A percentile compares a stretch with the other conserved stretches of the same genome.
Evolutionary conservation across 2,888 invertebrate genomes (phyloP).

Genomic region (Nomada ruficornis): DNA sequence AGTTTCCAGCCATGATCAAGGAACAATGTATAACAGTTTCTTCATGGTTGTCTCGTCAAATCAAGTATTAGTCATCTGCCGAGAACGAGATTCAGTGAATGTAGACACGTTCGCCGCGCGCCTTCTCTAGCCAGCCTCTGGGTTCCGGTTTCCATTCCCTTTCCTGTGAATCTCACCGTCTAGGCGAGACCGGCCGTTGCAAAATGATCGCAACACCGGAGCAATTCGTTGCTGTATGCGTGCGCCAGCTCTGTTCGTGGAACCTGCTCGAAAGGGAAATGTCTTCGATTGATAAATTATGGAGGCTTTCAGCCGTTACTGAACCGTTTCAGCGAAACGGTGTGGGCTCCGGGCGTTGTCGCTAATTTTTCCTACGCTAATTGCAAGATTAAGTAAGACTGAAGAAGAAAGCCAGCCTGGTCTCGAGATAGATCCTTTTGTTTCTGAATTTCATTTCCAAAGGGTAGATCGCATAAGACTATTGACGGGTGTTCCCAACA

Average conservation of each 20-base stretch:
- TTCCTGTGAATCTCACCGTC: slow-evolving; percentile 55
- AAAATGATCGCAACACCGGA: slow-evolving; percentile 42
- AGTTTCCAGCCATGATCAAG: slow-evolving; percentile 73
- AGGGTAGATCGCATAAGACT: neutral
- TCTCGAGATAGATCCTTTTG: neutral
- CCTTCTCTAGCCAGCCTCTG: slow-evolving; percentile 44
- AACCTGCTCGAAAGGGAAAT: slow-evolving; percentile 19
- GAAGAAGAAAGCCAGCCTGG: neutral
- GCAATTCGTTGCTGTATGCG: slow-evolving; percentile 6
- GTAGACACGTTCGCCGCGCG: slow-evolving; percentile 29
- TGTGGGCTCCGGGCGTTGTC: neutral
- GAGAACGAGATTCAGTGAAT: slow-evolving; percentile 66
- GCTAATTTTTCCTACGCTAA: neutral
- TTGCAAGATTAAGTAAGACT: neutral
- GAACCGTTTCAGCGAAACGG: neutral
- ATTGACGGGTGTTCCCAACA: neutral
- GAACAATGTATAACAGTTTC: slow-evolving; percentile 82
- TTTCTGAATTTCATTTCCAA: neutral
- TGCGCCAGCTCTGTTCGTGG: slow-evolving; percentile 1
- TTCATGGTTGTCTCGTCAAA: slow-evolving; percentile 80
- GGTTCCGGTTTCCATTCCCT: slow-evolving; percentile 63
- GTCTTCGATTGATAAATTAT: slow-evolving; percentile 46
- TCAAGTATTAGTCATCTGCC: slow-evolving; percentile 78
- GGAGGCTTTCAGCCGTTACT: slow-evolving; percentile 5
- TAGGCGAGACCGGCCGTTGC: slow-evolving; percentile 40